phyloP scores from a whole-genome alignment of 2,797 vertebrate genomes.

The Hypotaenidia philippensis region DNA sequence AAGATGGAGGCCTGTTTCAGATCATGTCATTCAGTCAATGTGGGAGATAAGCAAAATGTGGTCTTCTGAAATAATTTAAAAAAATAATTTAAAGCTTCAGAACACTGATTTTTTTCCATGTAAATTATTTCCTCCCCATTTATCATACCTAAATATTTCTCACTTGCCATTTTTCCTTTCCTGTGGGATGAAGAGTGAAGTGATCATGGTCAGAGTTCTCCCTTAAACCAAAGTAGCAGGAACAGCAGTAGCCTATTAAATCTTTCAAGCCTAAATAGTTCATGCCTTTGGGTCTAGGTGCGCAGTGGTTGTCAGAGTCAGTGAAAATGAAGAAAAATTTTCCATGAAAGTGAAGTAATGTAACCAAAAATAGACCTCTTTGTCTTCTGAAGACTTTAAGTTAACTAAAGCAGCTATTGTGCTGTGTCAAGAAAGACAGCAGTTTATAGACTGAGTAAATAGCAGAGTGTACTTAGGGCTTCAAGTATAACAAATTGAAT shows the following conservation, averaged over 20 bases:
- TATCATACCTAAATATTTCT: not conserved
- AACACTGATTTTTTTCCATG: not conserved
- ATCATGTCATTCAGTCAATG: not conserved
- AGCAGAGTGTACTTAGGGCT: not conserved
- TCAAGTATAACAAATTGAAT: slow-evolving; percentile 21
- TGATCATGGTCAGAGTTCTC: not conserved
- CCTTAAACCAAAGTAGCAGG: not conserved
- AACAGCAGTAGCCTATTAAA: not conserved
- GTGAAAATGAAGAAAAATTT: slow-evolving; percentile 30
- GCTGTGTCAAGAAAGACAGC: not conserved
- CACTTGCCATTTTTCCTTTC: not conserved
- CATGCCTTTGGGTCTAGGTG: not conserved
- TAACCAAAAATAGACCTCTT: not conserved
- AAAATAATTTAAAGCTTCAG: not conserved
- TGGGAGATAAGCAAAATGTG: not conserved
- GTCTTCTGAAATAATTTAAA: not conserved
- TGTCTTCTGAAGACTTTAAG: not conserved
- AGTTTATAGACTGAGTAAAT: slow-evolving; percentile 7
- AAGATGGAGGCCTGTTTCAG: not conserved
- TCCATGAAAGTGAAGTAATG: not conserved
- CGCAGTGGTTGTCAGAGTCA: not conserved
- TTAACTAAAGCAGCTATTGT: slow-evolving; percentile 7
- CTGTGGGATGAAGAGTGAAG: not conserved
- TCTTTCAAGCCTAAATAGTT: not conserved
- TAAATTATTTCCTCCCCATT: not conserved